Base-by-base conservation (phyloP, 2,113 vertebrate genomes). In the Paradoxurus hermaphroditus region DNA sequence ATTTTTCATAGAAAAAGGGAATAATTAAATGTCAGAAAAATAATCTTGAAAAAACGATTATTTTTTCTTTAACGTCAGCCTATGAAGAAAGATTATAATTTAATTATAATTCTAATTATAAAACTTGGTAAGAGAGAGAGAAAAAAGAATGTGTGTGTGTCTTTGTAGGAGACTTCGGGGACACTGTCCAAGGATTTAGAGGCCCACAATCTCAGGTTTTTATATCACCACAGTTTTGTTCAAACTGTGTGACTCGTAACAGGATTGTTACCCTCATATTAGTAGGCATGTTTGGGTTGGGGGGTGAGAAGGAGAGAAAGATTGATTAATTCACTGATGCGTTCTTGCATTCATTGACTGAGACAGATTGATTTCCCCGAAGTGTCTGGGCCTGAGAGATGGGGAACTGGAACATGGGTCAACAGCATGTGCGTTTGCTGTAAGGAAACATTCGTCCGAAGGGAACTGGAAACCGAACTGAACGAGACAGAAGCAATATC, bases 81-180 rank as follows among this genome's bases (percentile, higher is more conserved):
- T 95, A 79, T 93, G 14, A 73, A 86, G 36, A 88, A 95, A 87
- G 82, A n/a, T 93, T n/a, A n/a, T n/a, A n/a, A n/a, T n/a, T n/a
- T n/a, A n/a, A n/a, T n/a, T n/a, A n/a, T n/a, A n/a, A 62, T 72
- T 97, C 95, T 84, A 96, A 46, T 59, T 87, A 36, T 36, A 90
- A 87, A 86, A 63, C 25, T 79, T 84, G 68, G 23, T 83, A 31
- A 94, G n/a, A 56, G 53, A 51, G n/a, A 34, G 29, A 29, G 49
- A n/a, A n/a, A n/a, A n/a, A n/a, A n/a, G n/a, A n/a, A n/a, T n/a
- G 90, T 13, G 39, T 39, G 62, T 62, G 34, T 51, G 78, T 62
- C 34, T 91, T 79, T 79, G 70, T 41, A 75, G 46, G 41, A 90
- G 49, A 68, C 34, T 81, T 86, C 65, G 63, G 53, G 53, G 59